These are phyloP conservation scores for Alsophila aescularia DNA, from an alignment of 2,888 invertebrate species.

Conservation along the genomic window DNA sequence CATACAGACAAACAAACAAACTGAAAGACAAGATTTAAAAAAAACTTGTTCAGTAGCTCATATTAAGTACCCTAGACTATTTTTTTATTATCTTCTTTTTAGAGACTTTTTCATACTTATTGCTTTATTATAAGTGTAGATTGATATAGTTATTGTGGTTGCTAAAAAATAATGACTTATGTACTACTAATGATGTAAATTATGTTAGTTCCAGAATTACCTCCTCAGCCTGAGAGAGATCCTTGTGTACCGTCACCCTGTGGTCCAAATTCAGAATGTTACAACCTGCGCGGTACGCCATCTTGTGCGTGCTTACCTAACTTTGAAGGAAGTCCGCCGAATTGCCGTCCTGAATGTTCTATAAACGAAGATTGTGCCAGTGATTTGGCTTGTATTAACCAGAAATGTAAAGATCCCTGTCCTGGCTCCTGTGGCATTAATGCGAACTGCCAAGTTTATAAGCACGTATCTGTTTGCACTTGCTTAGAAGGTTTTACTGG, in stretches of 20 bases:
- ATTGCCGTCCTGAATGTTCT: slow-evolving; percentile 87
- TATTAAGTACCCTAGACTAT: too few relatives aligned
- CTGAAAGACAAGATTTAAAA: too few relatives aligned
- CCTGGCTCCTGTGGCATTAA: slow-evolving; percentile 87
- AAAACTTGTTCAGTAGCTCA: too few relatives aligned
- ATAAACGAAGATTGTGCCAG: slow-evolving; percentile 88
- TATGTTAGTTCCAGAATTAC: slow-evolving; percentile 60
- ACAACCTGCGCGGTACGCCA: slow-evolving; percentile 80
- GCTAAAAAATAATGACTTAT: not conserved
- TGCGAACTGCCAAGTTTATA: slow-evolving; percentile 85
- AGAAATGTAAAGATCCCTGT: slow-evolving; percentile 88
- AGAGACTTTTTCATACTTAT: too few relatives aligned
- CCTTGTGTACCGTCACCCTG: slow-evolving; percentile 89
- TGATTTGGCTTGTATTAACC: slow-evolving; percentile 87
- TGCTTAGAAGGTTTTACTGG: slow-evolving; percentile 85
- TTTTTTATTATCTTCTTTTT: too few relatives aligned
- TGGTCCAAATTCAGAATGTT: slow-evolving; percentile 86
- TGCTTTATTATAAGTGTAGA: too few relatives aligned
- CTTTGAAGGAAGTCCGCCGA: slow-evolving; percentile 87
- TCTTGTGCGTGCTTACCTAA: slow-evolving; percentile 86
- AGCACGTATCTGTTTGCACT: slow-evolving; percentile 86
- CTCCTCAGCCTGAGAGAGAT: slow-evolving; percentile 68
- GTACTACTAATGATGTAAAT: not conserved
- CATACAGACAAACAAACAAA: too few relatives aligned
- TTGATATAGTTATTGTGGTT: not conserved